Conservation (phyloP, 2,888 invertebrate species). For the Matsumyia berberina region DNA sequence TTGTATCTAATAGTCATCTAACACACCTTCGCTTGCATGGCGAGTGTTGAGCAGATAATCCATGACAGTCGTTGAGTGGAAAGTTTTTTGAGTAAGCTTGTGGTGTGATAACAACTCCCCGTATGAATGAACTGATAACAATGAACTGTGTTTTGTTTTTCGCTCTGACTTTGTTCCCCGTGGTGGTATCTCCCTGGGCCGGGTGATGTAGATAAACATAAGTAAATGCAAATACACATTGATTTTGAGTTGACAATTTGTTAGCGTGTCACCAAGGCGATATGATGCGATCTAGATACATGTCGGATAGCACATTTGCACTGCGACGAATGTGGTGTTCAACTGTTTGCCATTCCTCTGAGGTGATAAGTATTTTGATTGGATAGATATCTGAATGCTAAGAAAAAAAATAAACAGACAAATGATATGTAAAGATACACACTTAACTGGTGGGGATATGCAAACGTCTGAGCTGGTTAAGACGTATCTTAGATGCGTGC, state of each 20-base stretch:
- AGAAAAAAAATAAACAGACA: slow-evolving; percentile 3
- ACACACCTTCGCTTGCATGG: neutral
- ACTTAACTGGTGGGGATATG: slow-evolving; percentile 8
- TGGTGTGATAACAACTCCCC: slow-evolving; percentile 11
- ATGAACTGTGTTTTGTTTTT: slow-evolving; percentile 14
- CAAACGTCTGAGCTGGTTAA: neutral
- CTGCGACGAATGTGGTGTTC: neutral
- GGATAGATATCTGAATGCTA: neutral
- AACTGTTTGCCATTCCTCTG: neutral
- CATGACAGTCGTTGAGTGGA: slow-evolving; percentile 23
- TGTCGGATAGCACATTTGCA: slow-evolving; percentile 24
- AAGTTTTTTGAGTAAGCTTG: slow-evolving; percentile 25
- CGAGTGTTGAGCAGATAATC: slow-evolving; percentile 4
- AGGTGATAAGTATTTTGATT: slow-evolving; percentile 15
- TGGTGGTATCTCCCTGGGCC: neutral
- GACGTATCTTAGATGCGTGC: neutral
- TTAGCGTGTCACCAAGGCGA: neutral
- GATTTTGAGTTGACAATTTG: slow-evolving; percentile 26
- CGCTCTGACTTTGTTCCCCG: neutral
- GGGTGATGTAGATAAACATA: slow-evolving; percentile 4
- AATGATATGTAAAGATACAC: neutral
- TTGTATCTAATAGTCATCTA: neutral
- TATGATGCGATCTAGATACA: slow-evolving; percentile 5
- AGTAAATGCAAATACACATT: slow-evolving; percentile 25
- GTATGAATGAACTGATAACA: slow-evolving; percentile 50